phyloP scores from a whole-genome alignment of 2,797 vertebrate species.

The Otolemur crassicaudatus region DNA sequence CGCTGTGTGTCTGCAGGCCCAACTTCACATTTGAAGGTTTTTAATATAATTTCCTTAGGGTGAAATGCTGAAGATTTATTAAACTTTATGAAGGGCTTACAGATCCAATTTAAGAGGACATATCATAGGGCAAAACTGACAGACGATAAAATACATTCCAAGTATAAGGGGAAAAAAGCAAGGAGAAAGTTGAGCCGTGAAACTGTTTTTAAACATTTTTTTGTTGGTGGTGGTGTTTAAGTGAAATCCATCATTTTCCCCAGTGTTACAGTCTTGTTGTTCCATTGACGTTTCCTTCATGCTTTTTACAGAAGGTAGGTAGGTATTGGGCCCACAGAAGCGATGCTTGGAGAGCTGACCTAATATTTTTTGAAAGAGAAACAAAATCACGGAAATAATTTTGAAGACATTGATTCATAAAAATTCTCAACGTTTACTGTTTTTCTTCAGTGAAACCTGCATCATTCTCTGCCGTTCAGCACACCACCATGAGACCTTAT shows the following conservation, averaged over 20 bases:
- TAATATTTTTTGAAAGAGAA: conserved; percentile 51
- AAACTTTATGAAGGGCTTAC: conserved; percentile 99
- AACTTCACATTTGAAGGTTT: conserved; percentile 95
- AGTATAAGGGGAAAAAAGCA: conserved; percentile 82
- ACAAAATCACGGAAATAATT: conserved; percentile 54
- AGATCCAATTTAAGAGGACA: conserved; percentile 95
- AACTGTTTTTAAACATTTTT: conserved; percentile 84
- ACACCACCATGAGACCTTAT: neutral
- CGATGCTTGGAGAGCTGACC: conserved; percentile 32
- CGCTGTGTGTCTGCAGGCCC: conserved; percentile 94
- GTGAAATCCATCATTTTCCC: conserved; percentile 71
- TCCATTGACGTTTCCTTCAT: conserved; percentile 61
- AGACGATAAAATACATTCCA: conserved; percentile 92
- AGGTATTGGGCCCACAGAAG: neutral
- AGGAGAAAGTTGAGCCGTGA: conserved; percentile 83
- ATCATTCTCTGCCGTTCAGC: neutral
- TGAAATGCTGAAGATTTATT: conserved; percentile 96
- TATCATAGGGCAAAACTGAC: conserved; percentile 93
- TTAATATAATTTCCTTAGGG: conserved; percentile 97
- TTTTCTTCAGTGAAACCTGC: neutral
- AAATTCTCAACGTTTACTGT: neutral
- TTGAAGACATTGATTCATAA: conserved; percentile 32
- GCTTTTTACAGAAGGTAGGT: conserved; percentile 46
- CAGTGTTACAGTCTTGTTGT: conserved; percentile 60
- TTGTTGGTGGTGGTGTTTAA: conserved; percentile 82